These are phyloP conservation scores for Euura lappo DNA, from an alignment of 1,140 invertebrate genomes.

Conservation along the genomic window DNA sequence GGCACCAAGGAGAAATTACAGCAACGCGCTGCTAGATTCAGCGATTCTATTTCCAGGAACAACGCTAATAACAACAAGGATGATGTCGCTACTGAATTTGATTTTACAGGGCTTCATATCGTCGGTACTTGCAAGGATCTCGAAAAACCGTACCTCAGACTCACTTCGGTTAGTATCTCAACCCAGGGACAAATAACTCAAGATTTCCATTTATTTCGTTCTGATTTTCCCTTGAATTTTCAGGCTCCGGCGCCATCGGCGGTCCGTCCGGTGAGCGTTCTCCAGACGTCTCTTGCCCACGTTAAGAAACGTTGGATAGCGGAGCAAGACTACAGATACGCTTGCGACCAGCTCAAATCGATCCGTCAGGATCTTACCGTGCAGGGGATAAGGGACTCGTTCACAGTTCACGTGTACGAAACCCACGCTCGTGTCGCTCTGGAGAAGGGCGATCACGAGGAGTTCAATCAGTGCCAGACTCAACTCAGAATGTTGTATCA, in stretches of 20 bases:
- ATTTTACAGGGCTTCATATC: conserved; percentile 85
- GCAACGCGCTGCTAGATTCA: conserved; percentile 87
- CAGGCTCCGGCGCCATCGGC: conserved; percentile 91
- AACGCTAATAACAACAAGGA: conserved; percentile 56
- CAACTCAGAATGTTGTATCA: conserved; percentile 93
- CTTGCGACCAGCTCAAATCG: conserved; percentile 98
- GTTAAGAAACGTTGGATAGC: conserved; percentile 90
- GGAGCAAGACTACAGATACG: conserved; percentile 93
- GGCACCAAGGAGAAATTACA: conserved; percentile 77
- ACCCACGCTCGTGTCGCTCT: conserved; percentile 96
- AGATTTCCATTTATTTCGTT: conserved; percentile 17
- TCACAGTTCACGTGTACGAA: conserved; percentile 97
- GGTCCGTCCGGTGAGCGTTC: conserved; percentile 86
- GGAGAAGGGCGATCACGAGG: conserved; percentile 97
- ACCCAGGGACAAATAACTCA: too few species aligned
- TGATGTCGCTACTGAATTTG: conserved; percentile 72
- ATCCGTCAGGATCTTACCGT: conserved; percentile 98
- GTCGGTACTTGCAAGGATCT: conserved; percentile 91
- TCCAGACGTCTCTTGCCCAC: conserved; percentile 84
- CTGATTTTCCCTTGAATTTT: conserved; percentile 26
- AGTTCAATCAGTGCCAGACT: conserved; percentile 99
- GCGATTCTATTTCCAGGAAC: conserved; percentile 51
- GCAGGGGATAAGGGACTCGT: conserved; percentile 92
- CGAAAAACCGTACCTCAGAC: conserved; percentile 92
- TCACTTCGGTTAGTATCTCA: conserved; percentile 76